phyloP scores from a whole-genome alignment of 2,113 vertebrate species.

The Microcebus lehilahytsara region DNA sequence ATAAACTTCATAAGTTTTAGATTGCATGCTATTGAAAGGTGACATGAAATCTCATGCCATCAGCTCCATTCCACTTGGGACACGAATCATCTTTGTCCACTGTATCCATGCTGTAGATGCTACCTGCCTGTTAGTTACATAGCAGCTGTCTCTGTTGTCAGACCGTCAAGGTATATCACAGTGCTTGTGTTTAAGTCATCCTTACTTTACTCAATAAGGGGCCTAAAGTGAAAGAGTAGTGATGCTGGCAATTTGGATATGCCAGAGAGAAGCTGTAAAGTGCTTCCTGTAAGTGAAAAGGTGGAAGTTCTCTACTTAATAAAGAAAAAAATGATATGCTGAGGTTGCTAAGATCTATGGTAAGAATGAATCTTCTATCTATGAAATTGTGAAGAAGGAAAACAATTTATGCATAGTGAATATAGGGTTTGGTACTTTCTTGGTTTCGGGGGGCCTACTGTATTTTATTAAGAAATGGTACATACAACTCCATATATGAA shows the following conservation, averaged over 20 bases:
- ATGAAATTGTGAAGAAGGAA: neutral
- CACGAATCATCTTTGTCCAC: neutral
- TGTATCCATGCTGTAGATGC: neutral
- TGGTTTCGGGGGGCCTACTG: neutral
- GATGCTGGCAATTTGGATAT: neutral
- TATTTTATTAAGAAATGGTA: slow-evolving; percentile 34
- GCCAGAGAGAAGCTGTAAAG: neutral
- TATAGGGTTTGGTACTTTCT: neutral
- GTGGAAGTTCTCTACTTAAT: neutral
- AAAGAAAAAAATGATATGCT: neutral
- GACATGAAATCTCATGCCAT: neutral
- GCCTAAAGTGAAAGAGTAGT: neutral
- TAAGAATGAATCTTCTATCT: neutral
- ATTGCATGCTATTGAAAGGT: neutral
- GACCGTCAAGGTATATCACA: neutral
- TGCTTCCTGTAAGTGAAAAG: neutral
- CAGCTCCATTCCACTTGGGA: neutral
- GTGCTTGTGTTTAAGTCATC: neutral
- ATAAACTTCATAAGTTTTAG: neutral
- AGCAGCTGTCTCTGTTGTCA: neutral
- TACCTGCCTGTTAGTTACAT: neutral
- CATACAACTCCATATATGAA: neutral
- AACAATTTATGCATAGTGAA: neutral
- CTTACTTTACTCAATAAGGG: neutral
- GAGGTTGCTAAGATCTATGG: neutral